Conservation (phyloP, 2,113 vertebrate genomes). For the Neotoma lepida region DNA sequence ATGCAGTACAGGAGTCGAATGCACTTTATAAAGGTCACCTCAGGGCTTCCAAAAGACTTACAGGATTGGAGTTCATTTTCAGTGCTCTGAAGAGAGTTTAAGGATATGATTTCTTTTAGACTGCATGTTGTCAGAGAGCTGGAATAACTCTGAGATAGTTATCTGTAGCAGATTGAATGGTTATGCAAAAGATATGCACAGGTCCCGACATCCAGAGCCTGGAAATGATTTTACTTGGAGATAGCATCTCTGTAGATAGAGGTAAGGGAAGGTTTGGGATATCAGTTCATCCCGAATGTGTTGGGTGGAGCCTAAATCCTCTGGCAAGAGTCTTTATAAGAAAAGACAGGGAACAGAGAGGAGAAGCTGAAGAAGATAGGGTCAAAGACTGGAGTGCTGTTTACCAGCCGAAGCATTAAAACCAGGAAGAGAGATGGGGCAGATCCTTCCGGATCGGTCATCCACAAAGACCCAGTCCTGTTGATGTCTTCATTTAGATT, state of each 20-base stretch:
- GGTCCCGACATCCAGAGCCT: background rate
- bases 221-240: background rate
- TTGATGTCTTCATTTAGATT: background rate
- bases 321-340: background rate
- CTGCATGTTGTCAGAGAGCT: background rate
- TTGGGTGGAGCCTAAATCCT: background rate
- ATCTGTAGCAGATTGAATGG: background rate
- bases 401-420: background rate
- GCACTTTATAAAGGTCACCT: background rate
- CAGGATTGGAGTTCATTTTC: background rate
- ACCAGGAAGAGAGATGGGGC: background rate
- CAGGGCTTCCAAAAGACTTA: background rate
- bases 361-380: background rate
- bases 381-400: rapidly evolving
- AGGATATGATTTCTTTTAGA: background rate
- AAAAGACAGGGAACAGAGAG: background rate
- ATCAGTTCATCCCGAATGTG: background rate
- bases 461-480: background rate
- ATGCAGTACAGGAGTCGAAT: background rate
- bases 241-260: background rate
- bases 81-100: background rate
- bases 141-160: background rate
- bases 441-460: background rate
- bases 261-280: background rate
- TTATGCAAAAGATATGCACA: background rate